These are phyloP conservation scores for Bugula neritina DNA, from an alignment of 2,888 invertebrate species.

Conservation along the genomic window DNA sequence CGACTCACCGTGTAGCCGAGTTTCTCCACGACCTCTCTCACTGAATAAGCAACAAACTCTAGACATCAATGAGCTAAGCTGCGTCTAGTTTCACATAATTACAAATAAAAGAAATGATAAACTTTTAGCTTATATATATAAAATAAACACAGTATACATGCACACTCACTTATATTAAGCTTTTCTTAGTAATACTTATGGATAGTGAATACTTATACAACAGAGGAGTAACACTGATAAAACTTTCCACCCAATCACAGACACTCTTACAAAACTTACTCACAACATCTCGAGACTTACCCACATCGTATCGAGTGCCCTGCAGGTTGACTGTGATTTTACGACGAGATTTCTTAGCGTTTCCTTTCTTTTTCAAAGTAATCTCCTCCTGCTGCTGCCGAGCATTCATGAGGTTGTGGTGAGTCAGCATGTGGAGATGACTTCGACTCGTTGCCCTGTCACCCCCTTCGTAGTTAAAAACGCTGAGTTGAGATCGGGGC, in stretches of 20 bases:
- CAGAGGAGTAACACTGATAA: too few relatives aligned
- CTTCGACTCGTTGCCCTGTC: not conserved
- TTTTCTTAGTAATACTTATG: too few relatives aligned
- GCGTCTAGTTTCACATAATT: too few relatives aligned
- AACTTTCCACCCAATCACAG: not conserved
- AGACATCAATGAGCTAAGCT: too few relatives aligned
- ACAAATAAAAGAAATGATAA: too few relatives aligned
- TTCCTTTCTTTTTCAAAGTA: conserved; percentile 28
- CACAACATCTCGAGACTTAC: too few relatives aligned
- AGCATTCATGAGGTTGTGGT: conserved; percentile 25
- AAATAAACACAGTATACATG: too few relatives aligned
- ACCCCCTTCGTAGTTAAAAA: conserved; percentile 21
- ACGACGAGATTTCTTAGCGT: conserved; percentile 37
- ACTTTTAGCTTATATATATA: too few relatives aligned
- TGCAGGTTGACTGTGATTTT: conserved; percentile 46
- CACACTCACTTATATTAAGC: too few relatives aligned
- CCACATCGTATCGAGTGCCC: conserved; percentile 51
- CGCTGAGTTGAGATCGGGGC: not conserved
- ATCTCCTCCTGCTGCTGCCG: conserved; percentile 3
- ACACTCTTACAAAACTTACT: too few relatives aligned
- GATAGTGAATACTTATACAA: too few relatives aligned
- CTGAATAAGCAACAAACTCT: too few relatives aligned
- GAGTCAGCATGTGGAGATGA: conserved; percentile 12
- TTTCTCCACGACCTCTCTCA: conserved; percentile 45
- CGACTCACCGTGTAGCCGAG: conserved; percentile 40